Percentiles rank a stretch among this genome's conserved stretches.
phyloP scores from a whole-genome alignment of 1,140 invertebrate species.

The Penaeus japonicus region DNA sequence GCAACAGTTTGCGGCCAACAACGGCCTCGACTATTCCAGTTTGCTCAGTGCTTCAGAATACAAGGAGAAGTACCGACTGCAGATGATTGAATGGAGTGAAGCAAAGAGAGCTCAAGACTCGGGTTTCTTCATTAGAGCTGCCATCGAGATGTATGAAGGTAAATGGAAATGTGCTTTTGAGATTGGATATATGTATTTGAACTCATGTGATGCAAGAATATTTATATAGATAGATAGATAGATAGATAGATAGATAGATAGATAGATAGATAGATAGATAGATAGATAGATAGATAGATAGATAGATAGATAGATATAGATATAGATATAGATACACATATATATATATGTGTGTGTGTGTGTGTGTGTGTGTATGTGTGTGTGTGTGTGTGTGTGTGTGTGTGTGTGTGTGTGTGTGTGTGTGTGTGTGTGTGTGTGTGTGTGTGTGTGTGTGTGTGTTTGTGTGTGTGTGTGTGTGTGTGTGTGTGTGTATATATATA shows the following conservation, averaged over 20 bases:
- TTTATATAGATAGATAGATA: background rate
- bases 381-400: no score
- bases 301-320: background rate
- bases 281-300: background rate
- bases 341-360: no score
- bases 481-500: no score
- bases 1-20: conserved; percentile 76
- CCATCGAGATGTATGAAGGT: conserved; percentile 77
- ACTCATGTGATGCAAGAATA: conserved; percentile 62
- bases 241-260: background rate
- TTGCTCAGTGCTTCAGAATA: conserved; percentile 82
- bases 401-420: no score
- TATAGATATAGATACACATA: no score
- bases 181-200: conserved; percentile 55
- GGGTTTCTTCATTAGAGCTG: conserved; percentile 86
- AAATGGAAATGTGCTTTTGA: conserved; percentile 28
- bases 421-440: no score
- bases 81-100: conserved; percentile 95
- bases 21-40: conserved; percentile 77
- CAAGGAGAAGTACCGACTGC: conserved; percentile 85
- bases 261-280: no score
- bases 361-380: no score
- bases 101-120: conserved; percentile 78
- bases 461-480: no score
- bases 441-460: no score